A percentile compares a stretch with the other conserved stretches of the same genome.
Conservation (phyloP, 2,113 vertebrate genomes). For the Neoarius graeffei region DNA sequence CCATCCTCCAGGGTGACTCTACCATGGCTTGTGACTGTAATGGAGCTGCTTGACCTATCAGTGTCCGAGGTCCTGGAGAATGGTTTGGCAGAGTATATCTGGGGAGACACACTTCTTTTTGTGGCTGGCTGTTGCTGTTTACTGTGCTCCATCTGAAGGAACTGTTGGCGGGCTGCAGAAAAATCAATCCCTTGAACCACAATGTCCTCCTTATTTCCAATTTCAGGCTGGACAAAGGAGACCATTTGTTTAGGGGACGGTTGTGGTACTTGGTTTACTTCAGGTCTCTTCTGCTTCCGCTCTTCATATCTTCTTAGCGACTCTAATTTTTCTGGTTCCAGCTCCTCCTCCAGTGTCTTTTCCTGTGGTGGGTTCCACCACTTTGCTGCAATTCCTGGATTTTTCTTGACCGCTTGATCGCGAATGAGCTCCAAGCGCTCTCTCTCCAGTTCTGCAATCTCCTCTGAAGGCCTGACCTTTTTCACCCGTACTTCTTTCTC, state of each 20-base stretch:
- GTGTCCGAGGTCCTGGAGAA: slow-evolving; percentile 79
- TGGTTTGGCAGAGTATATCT: slow-evolving; percentile 89
- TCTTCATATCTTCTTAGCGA: slow-evolving; percentile 93
- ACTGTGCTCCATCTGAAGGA: slow-evolving; percentile 82
- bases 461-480: slow-evolving; percentile 86
- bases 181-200: slow-evolving; percentile 93
- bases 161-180: slow-evolving; percentile 88
- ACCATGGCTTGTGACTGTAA: slow-evolving; percentile 59
- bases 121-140: slow-evolving; percentile 55
- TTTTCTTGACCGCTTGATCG: slow-evolving; percentile 95
- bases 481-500: slow-evolving; percentile 83
- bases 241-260: slow-evolving; percentile 56
- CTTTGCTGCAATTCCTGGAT: slow-evolving; percentile 87
- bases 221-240: slow-evolving; percentile 60
- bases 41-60: slow-evolving; percentile 62
- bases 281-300: slow-evolving; percentile 84
- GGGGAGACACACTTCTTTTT: slow-evolving; percentile 79
- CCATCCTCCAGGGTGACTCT: slow-evolving; percentile 58
- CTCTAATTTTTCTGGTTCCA: slow-evolving; percentile 88
- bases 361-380: slow-evolving; percentile 99
- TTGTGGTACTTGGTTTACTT: slow-evolving; percentile 57
- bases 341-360: slow-evolving; percentile 85
- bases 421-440: slow-evolving; percentile 91
- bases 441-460: slow-evolving; percentile 91
- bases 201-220: slow-evolving; percentile 81